Base-by-base conservation (phyloP, 1,140 invertebrate species). In the Drosophila tropicalis region DNA sequence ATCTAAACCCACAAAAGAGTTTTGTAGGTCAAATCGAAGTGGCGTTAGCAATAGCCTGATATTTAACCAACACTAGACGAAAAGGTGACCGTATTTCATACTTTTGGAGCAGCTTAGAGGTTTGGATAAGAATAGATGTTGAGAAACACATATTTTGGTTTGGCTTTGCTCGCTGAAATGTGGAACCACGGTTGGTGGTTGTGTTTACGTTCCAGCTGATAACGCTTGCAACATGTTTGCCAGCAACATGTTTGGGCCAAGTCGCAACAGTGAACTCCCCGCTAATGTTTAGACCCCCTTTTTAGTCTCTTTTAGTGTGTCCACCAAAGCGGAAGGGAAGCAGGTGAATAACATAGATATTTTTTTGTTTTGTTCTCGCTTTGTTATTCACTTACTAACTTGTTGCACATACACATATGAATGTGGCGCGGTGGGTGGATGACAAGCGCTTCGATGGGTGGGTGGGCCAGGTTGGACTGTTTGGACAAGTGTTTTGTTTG, bases 151-250 rank as follows among this genome's bases (percentile, higher is more conserved):
- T 12, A 5, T 36, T 36, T 36, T 10, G 0, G 34, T 1, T 36
- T 10, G 10, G 34, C 9, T 36, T 10, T 36, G 34, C 10, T 1
- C 34, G 41, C 3, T 6, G 5, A 5, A 29, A 44, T 17, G 5
- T 51, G 5, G 17, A 22, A 51, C 44, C 44, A 51, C 6, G 39
- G 58, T 78, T 78, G 51, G 64, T 62, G 77, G 77, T 80, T 89
- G 84, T 89, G 84, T 89, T 89, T 89, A 90, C 81, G 84, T 89
- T 89, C 77, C 66, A 81, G 73, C 83, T 82, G 79, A 87, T 81
- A 86, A 81, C 72, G 51, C 61, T 19, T 51, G 67, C 67, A 74
- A 32, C 39, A 47, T 13, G 72, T 71, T 75, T 56, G 56, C 25
- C 7, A 1, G 10, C 79, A 79, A 76, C 83, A 76, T 67, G 83